These are phyloP conservation scores for Sturmia bella DNA, from an alignment of 2,888 invertebrate genomes.

Conservation along the genomic window DNA sequence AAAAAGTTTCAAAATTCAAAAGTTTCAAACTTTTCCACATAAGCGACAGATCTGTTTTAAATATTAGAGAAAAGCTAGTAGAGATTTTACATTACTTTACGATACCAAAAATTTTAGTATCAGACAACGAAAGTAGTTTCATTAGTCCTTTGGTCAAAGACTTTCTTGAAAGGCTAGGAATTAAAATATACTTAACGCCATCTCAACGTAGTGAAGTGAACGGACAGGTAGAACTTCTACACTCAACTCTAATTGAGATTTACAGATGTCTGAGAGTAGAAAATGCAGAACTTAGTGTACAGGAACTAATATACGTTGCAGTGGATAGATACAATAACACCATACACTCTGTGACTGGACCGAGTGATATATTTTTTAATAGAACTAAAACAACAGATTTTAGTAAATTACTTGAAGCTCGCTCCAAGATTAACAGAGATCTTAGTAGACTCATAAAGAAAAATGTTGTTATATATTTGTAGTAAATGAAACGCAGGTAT, in stretches of 20 bases:
- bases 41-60: constrained; percentile 45
- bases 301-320: constrained; percentile 46
- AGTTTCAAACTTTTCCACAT: constrained; percentile 65
- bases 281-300: constrained; percentile 23
- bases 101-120: constrained; percentile 57
- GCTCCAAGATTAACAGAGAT: background rate
- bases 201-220: constrained; percentile 69
- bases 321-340: constrained; percentile 70
- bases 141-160: constrained; percentile 50
- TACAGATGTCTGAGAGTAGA: constrained; percentile 62
- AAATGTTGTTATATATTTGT: too few relatives aligned
- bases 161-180: constrained; percentile 40
- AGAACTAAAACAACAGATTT: background rate
- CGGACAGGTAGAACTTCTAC: constrained; percentile 62
- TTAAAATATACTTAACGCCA: constrained; percentile 61
- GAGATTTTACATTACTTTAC: constrained; percentile 67
- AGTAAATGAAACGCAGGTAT: too few relatives aligned
- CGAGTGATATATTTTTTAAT: background rate
- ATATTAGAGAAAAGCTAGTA: constrained; percentile 61
- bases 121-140: constrained; percentile 65
- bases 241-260: constrained; percentile 68
- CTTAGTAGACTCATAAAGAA: background rate
- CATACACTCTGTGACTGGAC: constrained; percentile 62
- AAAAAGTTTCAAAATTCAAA: constrained; percentile 68
- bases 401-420: background rate